Evolutionary conservation across 2,113 vertebrate genomes (phyloP).

Genomic region (Chaenogobius annularis): DNA sequence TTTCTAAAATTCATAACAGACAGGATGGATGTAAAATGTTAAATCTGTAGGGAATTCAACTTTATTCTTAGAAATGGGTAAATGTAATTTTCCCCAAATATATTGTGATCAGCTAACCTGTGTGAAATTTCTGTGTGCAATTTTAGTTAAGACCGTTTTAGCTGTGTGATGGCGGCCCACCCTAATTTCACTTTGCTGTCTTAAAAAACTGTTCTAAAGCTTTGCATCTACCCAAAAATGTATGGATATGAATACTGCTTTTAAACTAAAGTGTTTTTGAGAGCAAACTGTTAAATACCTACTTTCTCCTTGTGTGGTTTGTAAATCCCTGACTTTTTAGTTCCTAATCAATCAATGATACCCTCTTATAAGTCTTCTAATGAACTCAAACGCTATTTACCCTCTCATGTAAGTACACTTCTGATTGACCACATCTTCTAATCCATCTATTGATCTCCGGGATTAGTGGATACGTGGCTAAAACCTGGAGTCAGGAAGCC

Average conservation of each 20-base stretch:
- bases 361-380: too few relatives aligned
- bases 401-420: constrained; percentile 3
- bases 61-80: too few relatives aligned
- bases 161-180: too few relatives aligned
- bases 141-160: too few relatives aligned
- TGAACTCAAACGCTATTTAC: background rate
- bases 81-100: too few relatives aligned
- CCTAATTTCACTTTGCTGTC: too few relatives aligned
- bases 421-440: constrained; percentile 9
- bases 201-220: background rate
- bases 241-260: background rate
- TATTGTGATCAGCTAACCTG: too few relatives aligned
- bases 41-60: too few relatives aligned
- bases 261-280: too few relatives aligned
- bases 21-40: background rate
- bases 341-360: background rate
- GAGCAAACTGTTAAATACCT: background rate
- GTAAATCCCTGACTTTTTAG: background rate
- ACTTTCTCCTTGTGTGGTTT: too few relatives aligned
- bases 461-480: constrained; percentile 10
- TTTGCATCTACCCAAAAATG: background rate
- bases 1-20: background rate
- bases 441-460: background rate
- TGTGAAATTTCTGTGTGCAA: too few relatives aligned
- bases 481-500: constrained; percentile 32